Conservation (phyloP, 2,888 invertebrate species). For the Eugnorisma glareosa region DNA sequence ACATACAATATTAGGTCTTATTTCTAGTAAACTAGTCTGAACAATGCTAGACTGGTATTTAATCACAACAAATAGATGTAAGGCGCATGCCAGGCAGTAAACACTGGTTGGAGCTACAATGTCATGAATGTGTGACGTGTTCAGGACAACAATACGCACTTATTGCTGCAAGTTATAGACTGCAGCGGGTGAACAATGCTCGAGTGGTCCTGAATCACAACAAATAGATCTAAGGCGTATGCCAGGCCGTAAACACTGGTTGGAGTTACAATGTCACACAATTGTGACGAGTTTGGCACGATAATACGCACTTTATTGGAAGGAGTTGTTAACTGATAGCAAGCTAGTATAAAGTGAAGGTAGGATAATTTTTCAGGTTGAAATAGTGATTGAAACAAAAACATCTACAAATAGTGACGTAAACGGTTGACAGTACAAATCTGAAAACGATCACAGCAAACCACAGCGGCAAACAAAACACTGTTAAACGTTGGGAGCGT, state of each 20-base stretch:
- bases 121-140: constrained; percentile 11
- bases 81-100: constrained; percentile 46
- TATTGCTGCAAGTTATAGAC: background rate
- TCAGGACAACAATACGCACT: constrained; percentile 25
- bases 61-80: constrained; percentile 40
- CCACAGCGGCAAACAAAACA: background rate
- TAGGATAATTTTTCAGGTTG: too few relatives aligned
- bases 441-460: background rate
- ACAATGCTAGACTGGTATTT: constrained; percentile 39
- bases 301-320: constrained; percentile 8
- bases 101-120: constrained; percentile 37
- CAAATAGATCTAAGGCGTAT: constrained; percentile 26
- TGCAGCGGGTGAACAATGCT: constrained; percentile 9
- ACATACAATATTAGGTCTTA: constrained; percentile 7
- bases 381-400: background rate
- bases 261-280: constrained; percentile 36
- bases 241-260: constrained; percentile 44
- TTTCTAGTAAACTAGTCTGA: constrained; percentile 32
- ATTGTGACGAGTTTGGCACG: background rate
- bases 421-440: background rate
- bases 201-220: constrained; percentile 45
- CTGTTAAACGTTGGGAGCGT: too few relatives aligned
- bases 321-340: constrained; percentile 15
- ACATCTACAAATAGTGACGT: background rate
- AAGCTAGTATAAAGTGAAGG: background rate